Base-by-base conservation (phyloP, 2,113 vertebrate species). In the Cairina moschata region DNA sequence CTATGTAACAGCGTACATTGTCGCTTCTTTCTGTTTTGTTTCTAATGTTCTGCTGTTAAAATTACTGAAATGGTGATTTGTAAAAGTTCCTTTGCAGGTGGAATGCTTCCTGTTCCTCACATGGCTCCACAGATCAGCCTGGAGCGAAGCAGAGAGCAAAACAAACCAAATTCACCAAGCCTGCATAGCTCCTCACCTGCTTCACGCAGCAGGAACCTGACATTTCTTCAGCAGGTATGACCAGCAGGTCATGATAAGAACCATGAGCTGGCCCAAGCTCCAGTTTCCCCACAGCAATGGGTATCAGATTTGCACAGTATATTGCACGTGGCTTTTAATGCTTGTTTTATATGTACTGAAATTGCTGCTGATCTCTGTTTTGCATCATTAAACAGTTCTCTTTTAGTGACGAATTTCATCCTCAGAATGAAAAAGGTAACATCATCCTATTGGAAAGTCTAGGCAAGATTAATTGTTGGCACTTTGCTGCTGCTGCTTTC, bases 161-260 rank as follows among this genome's bases (percentile, higher is more conserved):
- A 98, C 1, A 99, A 99, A 86, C 98, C 99, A 97, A 98, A 98
- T 21, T 98, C 98, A 2, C 98, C 98, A 90, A 98, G 98, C 83
- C 88, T 99, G 55, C 98, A 97, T 91, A 98, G 98, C 3, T 99
- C 98, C 6, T 98, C 98, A 2, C 98, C 97, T 2, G 92, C 91
- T 97, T 68, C 73, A 91, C 87, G 76, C 42, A 82, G 86, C 54
- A 95, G 90, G 46, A 94, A 21, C 25, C 60, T 93, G 3, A 22
- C 48, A 20, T 68, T 93, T 8, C 78, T 82, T n/a, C 67, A 62
- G 17, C 76, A 92, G 10, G 15, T 65, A 6, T 91, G 75, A 18
- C 54, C 97, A 46, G 96, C 97, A 69, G 95, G 97, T 87, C 97
- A 98, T 58, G 89, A 96, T 44, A 96, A 98, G 88, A 90, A 96